These are phyloP conservation scores for Luperina nickerlii DNA, from an alignment of 2,888 invertebrate genomes.

Conservation along the genomic window DNA sequence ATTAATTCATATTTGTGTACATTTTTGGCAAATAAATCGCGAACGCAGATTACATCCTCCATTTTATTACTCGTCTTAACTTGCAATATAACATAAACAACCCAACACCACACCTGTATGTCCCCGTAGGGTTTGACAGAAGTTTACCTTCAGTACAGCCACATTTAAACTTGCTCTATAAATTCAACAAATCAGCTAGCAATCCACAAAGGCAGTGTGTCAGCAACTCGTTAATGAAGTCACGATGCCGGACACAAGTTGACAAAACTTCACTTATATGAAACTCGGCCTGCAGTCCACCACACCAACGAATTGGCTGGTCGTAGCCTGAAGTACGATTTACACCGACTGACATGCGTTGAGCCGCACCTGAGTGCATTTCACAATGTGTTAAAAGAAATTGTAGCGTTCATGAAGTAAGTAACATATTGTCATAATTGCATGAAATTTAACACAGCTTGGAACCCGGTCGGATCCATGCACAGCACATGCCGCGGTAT, in stretches of 20 bases:
- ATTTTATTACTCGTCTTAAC: background rate
- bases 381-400: background rate
- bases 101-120: background rate
- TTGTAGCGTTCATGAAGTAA: background rate
- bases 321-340: background rate
- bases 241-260: conserved; percentile 37
- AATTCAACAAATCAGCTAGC: conserved; percentile 9
- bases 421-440: background rate
- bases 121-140: background rate
- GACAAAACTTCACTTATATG: conserved; percentile 54
- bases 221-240: conserved; percentile 46
- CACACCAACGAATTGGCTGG: conserved; percentile 38
- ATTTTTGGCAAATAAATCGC: too few relatives aligned
- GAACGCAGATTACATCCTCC: too few relatives aligned
- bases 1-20: too few relatives aligned
- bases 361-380: background rate
- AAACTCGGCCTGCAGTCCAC: conserved; percentile 37
- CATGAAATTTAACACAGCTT: background rate
- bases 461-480: background rate
- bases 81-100: background rate
- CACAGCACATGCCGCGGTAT: too few relatives aligned
- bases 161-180: background rate
- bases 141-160: background rate
- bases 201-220: conserved; percentile 33
- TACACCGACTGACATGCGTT: background rate